Evolutionary conservation across 2,888 invertebrate species (phyloP).

Genomic region (Cepaea hortensis): DNA sequence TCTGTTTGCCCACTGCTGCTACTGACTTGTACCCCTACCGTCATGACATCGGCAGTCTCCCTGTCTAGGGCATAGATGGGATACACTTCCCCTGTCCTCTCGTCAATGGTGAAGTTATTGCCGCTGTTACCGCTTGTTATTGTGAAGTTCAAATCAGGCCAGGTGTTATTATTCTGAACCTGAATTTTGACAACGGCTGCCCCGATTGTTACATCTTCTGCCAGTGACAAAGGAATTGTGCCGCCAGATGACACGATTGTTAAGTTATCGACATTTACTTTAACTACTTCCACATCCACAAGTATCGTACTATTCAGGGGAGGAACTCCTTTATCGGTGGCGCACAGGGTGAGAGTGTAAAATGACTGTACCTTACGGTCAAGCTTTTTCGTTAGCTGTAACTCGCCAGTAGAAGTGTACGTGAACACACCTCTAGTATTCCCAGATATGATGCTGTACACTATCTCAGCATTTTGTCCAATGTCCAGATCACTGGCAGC

Average conservation of each 20-base stretch:
- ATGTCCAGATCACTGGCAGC: slow-evolving; percentile 63
- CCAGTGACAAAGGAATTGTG: slow-evolving; percentile 44
- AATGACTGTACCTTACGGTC: slow-evolving; percentile 31
- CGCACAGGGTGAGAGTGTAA: slow-evolving; percentile 27
- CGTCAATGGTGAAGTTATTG: slow-evolving; percentile 52
- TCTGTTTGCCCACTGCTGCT: slow-evolving; percentile 21
- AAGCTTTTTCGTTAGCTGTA: slow-evolving; percentile 3
- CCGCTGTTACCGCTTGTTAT: slow-evolving; percentile 52
- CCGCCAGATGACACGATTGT: slow-evolving; percentile 12
- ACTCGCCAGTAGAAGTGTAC: slow-evolving; percentile 42
- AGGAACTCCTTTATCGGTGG: slow-evolving; percentile 51
- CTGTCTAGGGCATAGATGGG: slow-evolving; percentile 51
- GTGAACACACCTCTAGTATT: slow-evolving; percentile 50
- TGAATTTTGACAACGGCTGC: slow-evolving; percentile 42
- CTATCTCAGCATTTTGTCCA: slow-evolving; percentile 52
- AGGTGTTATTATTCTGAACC: slow-evolving; percentile 54
- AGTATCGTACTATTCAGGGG: slow-evolving; percentile 4
- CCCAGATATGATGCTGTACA: slow-evolving; percentile 60
- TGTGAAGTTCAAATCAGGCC: slow-evolving; percentile 51
- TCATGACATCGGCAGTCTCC: slow-evolving; percentile 39
- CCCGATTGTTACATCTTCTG: slow-evolving; percentile 53
- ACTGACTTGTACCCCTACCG: slow-evolving; percentile 17
- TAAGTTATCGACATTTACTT: not conserved
- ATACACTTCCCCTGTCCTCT: slow-evolving; percentile 51
- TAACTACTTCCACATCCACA: slow-evolving; percentile 15